Evolutionary conservation across 2,888 invertebrate genomes (phyloP).

Genomic region (Xanthorhoe spadicearia): DNA sequence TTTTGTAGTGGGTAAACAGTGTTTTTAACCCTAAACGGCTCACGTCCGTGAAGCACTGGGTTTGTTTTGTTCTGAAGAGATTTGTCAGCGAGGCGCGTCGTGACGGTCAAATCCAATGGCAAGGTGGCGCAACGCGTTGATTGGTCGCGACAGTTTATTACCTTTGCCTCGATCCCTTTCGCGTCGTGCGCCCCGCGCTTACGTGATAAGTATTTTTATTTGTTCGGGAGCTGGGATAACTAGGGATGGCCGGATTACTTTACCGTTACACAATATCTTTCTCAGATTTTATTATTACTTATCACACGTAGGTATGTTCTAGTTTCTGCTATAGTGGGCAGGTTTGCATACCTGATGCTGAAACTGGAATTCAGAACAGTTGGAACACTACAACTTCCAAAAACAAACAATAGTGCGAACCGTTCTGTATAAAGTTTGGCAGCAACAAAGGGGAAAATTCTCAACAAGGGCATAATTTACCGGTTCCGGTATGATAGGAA

Average conservation of each 20-base stretch:
- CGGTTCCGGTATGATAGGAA: conserved; percentile 41
- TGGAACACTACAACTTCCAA: conserved; percentile 16
- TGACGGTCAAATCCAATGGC: conserved; percentile 58
- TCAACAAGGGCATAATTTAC: conserved; percentile 40
- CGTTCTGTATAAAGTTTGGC: conserved; percentile 32
- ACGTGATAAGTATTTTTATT: conserved; percentile 78
- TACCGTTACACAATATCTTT: conserved; percentile 66
- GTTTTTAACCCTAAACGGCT: conserved; percentile 47
- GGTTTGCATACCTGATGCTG: conserved; percentile 11
- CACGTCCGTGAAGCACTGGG: conserved; percentile 36
- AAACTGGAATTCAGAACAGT: conserved; percentile 12
- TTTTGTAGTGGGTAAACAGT: conserved; percentile 46
- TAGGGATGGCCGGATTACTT: conserved; percentile 55
- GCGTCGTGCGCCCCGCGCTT: conserved; percentile 50
- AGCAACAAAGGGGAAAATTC: conserved; percentile 36
- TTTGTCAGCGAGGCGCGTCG: conserved; percentile 45
- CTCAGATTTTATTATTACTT: conserved; percentile 63
- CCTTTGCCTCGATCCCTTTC: conserved; percentile 53
- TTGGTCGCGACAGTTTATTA: conserved; percentile 63
- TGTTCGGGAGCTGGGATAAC: conserved; percentile 62
- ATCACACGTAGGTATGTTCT: conserved; percentile 37
- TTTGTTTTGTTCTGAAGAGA: conserved; percentile 39
- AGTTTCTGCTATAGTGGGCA: neutral
- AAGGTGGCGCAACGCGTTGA: conserved; percentile 53
- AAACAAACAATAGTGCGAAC: conserved; percentile 31